phyloP scores from a whole-genome alignment of 2,797 vertebrate species.

The Hydrophis major region DNA sequence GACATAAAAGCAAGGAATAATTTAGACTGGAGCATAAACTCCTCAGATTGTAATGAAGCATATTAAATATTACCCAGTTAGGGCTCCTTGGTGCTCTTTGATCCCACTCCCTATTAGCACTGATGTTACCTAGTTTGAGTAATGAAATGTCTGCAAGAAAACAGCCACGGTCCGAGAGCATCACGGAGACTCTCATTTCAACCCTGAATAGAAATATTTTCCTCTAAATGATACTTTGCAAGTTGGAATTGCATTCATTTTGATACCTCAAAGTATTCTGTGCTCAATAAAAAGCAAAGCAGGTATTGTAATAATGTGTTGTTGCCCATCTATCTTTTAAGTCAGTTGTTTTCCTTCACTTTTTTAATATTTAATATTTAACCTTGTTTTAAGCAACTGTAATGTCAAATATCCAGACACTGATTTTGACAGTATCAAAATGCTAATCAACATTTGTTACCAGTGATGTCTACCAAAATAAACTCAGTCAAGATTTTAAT shows the following conservation, averaged over 20 bases:
- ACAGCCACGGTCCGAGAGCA: background rate
- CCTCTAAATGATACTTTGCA: background rate
- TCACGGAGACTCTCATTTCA: background rate
- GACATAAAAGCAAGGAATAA: background rate
- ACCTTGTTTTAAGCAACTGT: background rate
- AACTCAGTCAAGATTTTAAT: background rate
- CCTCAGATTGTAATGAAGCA: background rate
- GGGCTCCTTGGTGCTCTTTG: background rate
- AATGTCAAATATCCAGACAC: background rate
- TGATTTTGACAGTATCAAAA: background rate
- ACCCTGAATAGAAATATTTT: background rate
- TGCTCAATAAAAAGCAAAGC: background rate
- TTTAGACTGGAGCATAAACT: background rate
- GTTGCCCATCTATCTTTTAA: background rate
- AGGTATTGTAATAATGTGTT: background rate
- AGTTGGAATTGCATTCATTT: background rate
- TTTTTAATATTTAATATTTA: background rate
- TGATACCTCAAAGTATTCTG: background rate
- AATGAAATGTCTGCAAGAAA: background rate
- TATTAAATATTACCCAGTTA: background rate
- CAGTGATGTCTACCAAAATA: background rate
- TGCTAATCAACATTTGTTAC: background rate
- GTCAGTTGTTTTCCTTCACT: background rate
- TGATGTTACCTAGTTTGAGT: background rate
- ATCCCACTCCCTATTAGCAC: background rate